Evolutionary conservation across 2,888 invertebrate species (phyloP).

Genomic region (Yponomeuta evonymella): DNA sequence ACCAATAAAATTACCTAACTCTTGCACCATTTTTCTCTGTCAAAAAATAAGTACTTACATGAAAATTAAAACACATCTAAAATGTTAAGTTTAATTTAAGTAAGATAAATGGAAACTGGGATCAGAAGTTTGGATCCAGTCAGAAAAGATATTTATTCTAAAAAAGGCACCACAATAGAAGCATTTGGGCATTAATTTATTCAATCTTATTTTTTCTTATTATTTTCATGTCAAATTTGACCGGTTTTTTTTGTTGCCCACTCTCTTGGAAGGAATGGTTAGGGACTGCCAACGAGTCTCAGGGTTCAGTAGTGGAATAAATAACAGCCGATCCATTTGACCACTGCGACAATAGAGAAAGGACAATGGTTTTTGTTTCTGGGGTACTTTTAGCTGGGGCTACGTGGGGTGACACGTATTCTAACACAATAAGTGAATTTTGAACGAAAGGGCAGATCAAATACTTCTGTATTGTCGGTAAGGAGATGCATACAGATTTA

Average conservation of each 20-base stretch:
- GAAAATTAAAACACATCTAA: too few relatives aligned
- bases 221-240: constrained; percentile 33
- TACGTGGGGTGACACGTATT: background rate
- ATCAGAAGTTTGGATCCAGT: background rate
- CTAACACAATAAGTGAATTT: background rate
- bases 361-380: constrained; percentile 1
- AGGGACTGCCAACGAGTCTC: constrained; percentile 16
- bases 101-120: background rate
- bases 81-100: too few relatives aligned
- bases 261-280: constrained; percentile 44
- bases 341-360: background rate
- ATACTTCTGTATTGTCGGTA: too few relatives aligned
- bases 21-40: too few relatives aligned
- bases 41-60: too few relatives aligned
- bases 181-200: constrained; percentile 41
- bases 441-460: too few relatives aligned
- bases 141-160: background rate
- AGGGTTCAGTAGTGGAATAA: constrained; percentile 10
- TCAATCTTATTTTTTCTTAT: constrained; percentile 29
- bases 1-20: too few relatives aligned
- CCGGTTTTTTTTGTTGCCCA: constrained; percentile 34
- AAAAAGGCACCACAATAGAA: constrained; percentile 31
- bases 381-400: background rate
- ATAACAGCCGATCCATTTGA: background rate
- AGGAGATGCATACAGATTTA: too few relatives aligned